Evolutionary conservation across 2,888 invertebrate genomes (phyloP).

Genomic region (Timema cristinae): DNA sequence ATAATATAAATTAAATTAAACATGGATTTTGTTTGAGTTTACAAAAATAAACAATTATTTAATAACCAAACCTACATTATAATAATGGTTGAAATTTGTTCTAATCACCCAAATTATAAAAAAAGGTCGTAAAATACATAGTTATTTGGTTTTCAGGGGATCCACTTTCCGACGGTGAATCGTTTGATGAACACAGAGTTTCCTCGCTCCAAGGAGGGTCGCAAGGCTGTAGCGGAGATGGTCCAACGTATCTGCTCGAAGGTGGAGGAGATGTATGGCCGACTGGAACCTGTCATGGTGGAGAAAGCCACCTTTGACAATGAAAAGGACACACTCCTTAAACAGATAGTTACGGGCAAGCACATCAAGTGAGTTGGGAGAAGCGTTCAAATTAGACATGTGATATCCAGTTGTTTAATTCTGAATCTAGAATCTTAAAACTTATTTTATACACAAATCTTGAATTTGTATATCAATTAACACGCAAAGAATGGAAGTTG

Average conservation of each 20-base stretch:
- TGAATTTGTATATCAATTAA: too few relatives aligned
- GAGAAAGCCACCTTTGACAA: constrained; percentile 66
- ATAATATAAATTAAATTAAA: too few relatives aligned
- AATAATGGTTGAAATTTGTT: too few relatives aligned
- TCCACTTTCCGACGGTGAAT: constrained; percentile 55
- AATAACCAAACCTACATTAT: too few relatives aligned
- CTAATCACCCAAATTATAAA: too few relatives aligned
- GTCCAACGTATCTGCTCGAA: constrained; percentile 57
- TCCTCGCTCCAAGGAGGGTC: constrained; percentile 54
- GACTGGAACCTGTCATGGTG: constrained; percentile 61
- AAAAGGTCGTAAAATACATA: neutral
- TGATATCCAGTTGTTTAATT: too few relatives aligned
- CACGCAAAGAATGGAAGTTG: too few relatives aligned
- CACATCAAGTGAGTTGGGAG: constrained; percentile 2
- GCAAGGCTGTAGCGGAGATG: constrained; percentile 51
- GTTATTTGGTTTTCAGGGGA: constrained; percentile 39
- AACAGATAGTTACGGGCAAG: constrained; percentile 58
- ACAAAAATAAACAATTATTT: too few relatives aligned
- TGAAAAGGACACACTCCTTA: constrained; percentile 54
- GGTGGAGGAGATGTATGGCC: constrained; percentile 71
- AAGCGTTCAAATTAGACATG: too few relatives aligned
- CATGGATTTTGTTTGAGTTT: too few relatives aligned
- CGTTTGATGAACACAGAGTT: constrained; percentile 55
- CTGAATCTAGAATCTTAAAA: too few relatives aligned
- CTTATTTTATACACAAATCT: too few relatives aligned